Base-by-base conservation (phyloP, 2,888 invertebrate genomes). In the Pheosia tremula region DNA sequence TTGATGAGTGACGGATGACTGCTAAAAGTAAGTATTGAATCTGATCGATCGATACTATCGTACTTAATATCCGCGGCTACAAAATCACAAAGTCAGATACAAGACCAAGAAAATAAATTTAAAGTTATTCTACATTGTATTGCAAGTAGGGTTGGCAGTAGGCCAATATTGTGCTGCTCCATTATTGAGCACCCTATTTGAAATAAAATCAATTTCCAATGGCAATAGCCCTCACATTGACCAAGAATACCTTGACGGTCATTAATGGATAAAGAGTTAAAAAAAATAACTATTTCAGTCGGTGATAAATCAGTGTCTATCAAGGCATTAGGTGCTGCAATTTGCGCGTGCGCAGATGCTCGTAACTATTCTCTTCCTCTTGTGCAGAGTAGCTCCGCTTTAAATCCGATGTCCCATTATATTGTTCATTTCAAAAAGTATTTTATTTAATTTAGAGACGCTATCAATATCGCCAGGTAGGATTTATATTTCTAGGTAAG, bases 311-410 rank as follows among this genome's bases (percentile, higher is more conserved):
- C 66, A 66, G 53, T 57, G 56, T 53, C 62, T 62, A 75, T 74
- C 69, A 68, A 61, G 60, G 59, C 58, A 67, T 65, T 75, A 70
- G 74, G 69, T 76, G 72, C 67, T 56, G 57, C 58, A 68, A 75
- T 75, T 76, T 75, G 74, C 58, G 58, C 64, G 59, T 66, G 72
- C 73, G 70, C 70, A 67, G 59, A 68, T 69, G 64, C 58, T 43
- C 59, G 62, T 80, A 81, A 80, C 70, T 68, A 66, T 54, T 58
- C 41, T 59, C 59, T 77, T 81, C 81, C 81, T 74, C 68, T 67
- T 54, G 59, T 58, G 56, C 43, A 54, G 43, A 59, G 60, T 63
- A 13, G 56, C 41, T 11, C 36, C n/a, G 5, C n/a, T 39, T n/a
- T 47, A 11, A n/a, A 47, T n/a, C 9, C n/a, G 4, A 47, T 47